Evolutionary conservation across 2,888 invertebrate genomes (phyloP), one percentile per base, ranked within the genome.

Genomic region (Drosophila testacea): DNA sequence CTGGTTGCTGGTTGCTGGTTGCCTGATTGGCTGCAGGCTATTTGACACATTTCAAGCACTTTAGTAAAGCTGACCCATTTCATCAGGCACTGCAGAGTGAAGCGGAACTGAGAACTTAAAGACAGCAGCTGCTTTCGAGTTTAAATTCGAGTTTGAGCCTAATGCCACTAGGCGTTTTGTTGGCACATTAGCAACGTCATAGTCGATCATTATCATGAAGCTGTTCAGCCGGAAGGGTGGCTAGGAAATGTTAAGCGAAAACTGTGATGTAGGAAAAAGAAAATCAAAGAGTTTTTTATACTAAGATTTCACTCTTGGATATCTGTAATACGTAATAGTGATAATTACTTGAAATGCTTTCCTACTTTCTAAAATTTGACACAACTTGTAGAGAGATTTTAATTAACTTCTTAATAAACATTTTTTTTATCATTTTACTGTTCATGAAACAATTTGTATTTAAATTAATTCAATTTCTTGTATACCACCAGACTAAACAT

Each of bases 61-160:
- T 78, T 71, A 73, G 73, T 73, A 44, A 73, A 73, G 72, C 70
- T 89, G 90, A 90, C 90, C 90, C 87, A 89, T 85, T 87, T 90
- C 77, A 71, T 60, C 46, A 11, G 22, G 16, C 39, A 39, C 47
- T 47, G 57, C 64, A 51, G 60, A 66, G 34, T 56, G 64, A 51
- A 64, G 51, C 76, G 69, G 69, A 69, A 64, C 64, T 61, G 48
- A 39, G 54, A 46, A 38, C 51, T 64, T 10, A 48, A 42, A 57
- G 22, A 52, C 41, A 28, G 16, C 51, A 13, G 48, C 59, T 28
- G 11, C 32, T 27, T 13, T 70, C 16, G 47, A 39, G 52, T 16
- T 41, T 27, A 59, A 42, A 11, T 39, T 42, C 9, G 54, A 61
- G 60, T 47, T 59, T 42, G 52, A 71, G 60, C 46, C 48, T 54